Evolutionary conservation across 2,113 vertebrate species (phyloP).

Genomic region (Grallaria varia): DNA sequence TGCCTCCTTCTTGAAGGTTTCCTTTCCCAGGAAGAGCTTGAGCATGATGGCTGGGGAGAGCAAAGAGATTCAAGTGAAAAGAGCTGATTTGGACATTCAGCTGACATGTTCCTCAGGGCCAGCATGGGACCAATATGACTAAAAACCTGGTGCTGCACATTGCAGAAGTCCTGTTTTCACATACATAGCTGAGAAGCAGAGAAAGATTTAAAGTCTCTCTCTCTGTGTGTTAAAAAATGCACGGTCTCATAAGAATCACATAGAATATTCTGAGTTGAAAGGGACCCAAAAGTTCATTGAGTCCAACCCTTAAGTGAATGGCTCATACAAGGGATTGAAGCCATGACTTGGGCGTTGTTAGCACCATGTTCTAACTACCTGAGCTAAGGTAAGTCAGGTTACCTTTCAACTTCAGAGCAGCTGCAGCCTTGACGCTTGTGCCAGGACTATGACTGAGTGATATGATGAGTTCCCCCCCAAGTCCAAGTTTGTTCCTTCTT

Average conservation of each 20-base stretch:
- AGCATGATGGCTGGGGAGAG: background rate
- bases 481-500: background rate
- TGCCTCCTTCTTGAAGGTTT: slow-evolving; percentile 10
- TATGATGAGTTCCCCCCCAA: background rate
- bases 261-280: background rate
- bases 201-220: background rate
- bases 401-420: background rate
- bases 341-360: background rate
- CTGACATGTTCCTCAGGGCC: background rate
- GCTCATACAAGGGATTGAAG: background rate
- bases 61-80: background rate
- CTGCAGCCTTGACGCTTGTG: background rate
- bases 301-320: background rate
- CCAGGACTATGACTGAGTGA: background rate
- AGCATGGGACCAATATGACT: background rate
- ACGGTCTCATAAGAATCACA: background rate
- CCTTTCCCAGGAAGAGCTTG: background rate
- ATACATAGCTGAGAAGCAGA: background rate
- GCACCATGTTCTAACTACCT: background rate
- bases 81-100: background rate
- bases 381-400: background rate
- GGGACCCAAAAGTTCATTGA: background rate
- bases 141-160: background rate
- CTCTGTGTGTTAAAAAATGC: background rate
- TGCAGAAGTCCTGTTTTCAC: background rate